Conservation (phyloP, 2,113 vertebrate genomes). For the Tursiops truncatus region DNA sequence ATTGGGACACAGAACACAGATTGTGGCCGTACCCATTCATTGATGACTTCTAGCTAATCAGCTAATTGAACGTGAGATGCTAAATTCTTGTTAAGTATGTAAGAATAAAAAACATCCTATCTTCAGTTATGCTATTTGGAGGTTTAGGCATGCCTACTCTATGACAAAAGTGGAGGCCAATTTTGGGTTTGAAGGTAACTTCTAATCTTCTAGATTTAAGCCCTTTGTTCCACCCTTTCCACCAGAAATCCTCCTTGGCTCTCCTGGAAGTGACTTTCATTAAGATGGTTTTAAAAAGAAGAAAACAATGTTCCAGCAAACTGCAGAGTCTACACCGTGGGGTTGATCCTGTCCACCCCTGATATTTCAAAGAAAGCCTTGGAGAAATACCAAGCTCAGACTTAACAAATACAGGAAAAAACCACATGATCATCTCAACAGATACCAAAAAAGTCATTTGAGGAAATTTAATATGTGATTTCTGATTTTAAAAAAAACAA, state of each 20-base stretch:
- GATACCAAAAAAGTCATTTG: background rate
- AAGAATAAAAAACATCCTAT: background rate
- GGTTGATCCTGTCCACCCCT: background rate
- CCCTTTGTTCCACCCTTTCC: conserved; percentile 74
- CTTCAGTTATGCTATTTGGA: background rate
- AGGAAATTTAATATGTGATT: background rate
- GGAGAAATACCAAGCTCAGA: background rate
- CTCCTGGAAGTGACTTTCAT: conserved; percentile 72
- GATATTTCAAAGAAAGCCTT: background rate
- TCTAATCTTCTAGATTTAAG: conserved; percentile 29
- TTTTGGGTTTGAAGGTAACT: background rate
- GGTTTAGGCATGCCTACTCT: background rate
- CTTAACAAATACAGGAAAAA: background rate
- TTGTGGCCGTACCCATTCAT: background rate
- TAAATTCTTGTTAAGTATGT: background rate
- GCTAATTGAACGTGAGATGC: background rate
- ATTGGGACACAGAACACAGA: background rate
- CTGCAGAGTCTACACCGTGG: background rate
- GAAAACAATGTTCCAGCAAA: background rate
- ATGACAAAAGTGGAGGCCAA: background rate
- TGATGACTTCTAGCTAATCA: background rate
- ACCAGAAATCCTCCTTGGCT: conserved; percentile 50
- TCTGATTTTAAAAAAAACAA: background rate
- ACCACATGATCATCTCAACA: background rate
- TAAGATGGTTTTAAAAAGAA: conserved; percentile 39